Evolutionary conservation across 2,113 vertebrate species (phyloP), one percentile per base, ranked within the genome.

Genomic region (Pterophyllum scalare): DNA sequence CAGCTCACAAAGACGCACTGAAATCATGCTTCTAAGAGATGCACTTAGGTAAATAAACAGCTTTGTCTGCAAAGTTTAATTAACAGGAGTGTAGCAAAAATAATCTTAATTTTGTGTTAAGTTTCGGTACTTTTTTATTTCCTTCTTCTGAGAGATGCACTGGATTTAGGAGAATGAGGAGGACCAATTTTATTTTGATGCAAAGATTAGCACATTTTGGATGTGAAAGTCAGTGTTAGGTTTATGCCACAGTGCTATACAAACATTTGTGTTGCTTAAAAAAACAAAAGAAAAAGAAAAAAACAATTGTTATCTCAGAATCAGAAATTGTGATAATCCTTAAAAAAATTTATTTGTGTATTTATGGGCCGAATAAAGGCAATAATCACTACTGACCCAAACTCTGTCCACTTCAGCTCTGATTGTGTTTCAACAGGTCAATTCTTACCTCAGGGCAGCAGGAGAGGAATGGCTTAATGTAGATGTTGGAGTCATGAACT

Each of bases 401-500:
- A 60, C 7, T 15, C 59, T 35, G 31, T 35, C 60, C 35, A 33
- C 46, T 49, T 15, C 5, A 49, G 14, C 5, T 15, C 46, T 49
- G 46, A 17, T 49, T 2, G 46, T 20, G 46, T 2, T 2, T 54
- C 26, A 72, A 19, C 46, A n/a, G 1, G 11, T 31, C 46, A 10
- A 26, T 7, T 64, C 86, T 88, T 54, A 99, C 98, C 98, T 99
- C 98, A 1, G 98, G 98, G 86, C 97, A 96, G 58, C 97, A 98
- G 83, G 97, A 99, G 26, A 99, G 96, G 93, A 99, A 99, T 4
- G 98, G 98, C 86, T 99, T 99, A 94, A 99, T 99, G 93, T 97
- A 97, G 96, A 99, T 98, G 93, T 98, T 99, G 65, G 98, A 99
- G 93, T 99, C 98, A 0, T 99, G 98, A 62, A 99, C 98, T 93